Percentiles rank a stretch among this genome's conserved stretches.
Evolutionary conservation across 2,888 invertebrate genomes (phyloP).

Genomic region (Bibio marci): DNA sequence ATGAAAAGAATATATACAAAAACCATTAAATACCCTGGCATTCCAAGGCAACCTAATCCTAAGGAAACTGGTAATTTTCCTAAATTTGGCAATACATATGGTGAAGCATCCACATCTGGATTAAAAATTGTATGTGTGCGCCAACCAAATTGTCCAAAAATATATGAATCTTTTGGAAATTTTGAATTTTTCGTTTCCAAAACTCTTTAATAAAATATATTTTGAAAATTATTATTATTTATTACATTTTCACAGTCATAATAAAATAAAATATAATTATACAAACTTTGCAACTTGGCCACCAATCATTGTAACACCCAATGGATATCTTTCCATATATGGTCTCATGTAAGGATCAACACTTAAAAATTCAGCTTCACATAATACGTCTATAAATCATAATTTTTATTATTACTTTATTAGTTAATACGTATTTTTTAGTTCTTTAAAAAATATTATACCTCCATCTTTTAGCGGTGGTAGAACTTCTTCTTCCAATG

Average conservation of each 20-base stretch:
- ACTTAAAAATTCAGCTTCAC: constrained; percentile 48
- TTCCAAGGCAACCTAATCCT: constrained; percentile 47
- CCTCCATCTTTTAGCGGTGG: constrained; percentile 25
- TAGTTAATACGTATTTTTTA: no score
- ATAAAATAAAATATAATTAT: constrained; percentile 33
- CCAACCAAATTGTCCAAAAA: constrained; percentile 53
- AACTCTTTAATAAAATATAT: no score
- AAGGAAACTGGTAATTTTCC: constrained; percentile 41
- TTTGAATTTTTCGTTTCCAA: constrained; percentile 44
- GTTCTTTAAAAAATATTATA: constrained; percentile 11
- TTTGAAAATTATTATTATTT: no score
- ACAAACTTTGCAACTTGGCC: constrained; percentile 48
- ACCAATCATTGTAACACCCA: constrained; percentile 50
- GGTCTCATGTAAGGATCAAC: constrained; percentile 57
- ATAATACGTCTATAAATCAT: constrained; percentile 40
- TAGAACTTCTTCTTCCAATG: constrained; percentile 27
- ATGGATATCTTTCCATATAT: constrained; percentile 34
- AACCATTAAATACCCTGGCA: constrained; percentile 56
- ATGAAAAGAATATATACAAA: no score
- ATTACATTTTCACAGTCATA: no score
- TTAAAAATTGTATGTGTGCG: constrained; percentile 31
- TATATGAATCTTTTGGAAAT: constrained; percentile 44
- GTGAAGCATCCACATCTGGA: constrained; percentile 15
- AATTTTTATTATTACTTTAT: no score
- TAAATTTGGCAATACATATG: constrained; percentile 38